These are phyloP conservation scores for Brenthis hecate DNA, from an alignment of 2,888 invertebrate species.

Conservation along the genomic window DNA sequence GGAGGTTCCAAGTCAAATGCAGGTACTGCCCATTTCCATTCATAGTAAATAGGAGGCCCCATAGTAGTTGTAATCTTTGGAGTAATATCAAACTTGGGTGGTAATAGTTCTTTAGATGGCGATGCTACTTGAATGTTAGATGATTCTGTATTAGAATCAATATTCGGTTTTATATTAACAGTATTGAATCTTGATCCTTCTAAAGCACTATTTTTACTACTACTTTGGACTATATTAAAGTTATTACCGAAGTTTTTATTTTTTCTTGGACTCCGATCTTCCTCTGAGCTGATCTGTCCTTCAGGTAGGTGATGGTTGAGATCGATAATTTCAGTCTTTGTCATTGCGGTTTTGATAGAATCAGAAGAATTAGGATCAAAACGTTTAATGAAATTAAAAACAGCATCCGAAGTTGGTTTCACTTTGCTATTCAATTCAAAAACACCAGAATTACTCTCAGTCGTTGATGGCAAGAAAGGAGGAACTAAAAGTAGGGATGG, in stretches of 20 bases:
- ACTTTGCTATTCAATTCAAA: slow-evolving; percentile 50
- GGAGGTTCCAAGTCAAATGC: slow-evolving; percentile 83
- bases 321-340: slow-evolving; percentile 66
- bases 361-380: slow-evolving; percentile 73
- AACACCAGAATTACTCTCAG: slow-evolving; percentile 51
- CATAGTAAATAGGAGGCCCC: slow-evolving; percentile 84
- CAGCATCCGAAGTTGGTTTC: slow-evolving; percentile 55
- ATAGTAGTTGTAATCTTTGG: slow-evolving; percentile 74
- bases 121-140: slow-evolving; percentile 44
- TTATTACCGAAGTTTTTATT: slow-evolving; percentile 59
- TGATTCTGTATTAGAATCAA: slow-evolving; percentile 37
- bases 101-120: slow-evolving; percentile 70
- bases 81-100: slow-evolving; percentile 78
- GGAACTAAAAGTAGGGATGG: slow-evolving; percentile 59
- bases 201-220: slow-evolving; percentile 55
- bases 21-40: slow-evolving; percentile 86
- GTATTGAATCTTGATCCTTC: slow-evolving; percentile 58
- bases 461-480: slow-evolving; percentile 54
- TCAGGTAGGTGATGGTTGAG: slow-evolving; percentile 67
- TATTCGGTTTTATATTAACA: slow-evolving; percentile 58
- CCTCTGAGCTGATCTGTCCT: slow-evolving; percentile 68
- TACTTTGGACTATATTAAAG: slow-evolving; percentile 55
- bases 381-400: slow-evolving; percentile 72
- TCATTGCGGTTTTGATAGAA: slow-evolving; percentile 66
- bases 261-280: slow-evolving; percentile 62